These are phyloP conservation scores for Syrphus vitripennis DNA, from an alignment of 2,888 invertebrate genomes.

Conservation along the genomic window DNA sequence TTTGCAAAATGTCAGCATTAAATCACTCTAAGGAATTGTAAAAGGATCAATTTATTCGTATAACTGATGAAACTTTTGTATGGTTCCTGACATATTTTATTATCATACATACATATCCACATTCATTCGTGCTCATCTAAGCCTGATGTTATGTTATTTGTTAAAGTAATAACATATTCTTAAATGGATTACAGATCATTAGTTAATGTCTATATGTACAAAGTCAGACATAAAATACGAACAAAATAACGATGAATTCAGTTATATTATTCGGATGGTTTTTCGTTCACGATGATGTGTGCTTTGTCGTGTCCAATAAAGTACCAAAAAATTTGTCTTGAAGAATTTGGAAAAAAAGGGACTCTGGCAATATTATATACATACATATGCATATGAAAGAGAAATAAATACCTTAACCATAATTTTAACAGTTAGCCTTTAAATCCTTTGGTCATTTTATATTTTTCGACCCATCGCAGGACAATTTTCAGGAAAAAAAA, in stretches of 20 bases:
- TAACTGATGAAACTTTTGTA: not conserved
- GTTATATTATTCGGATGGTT: not conserved
- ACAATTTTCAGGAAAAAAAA: no score
- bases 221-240: not conserved
- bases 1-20: constrained; percentile 37
- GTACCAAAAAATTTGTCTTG: not conserved
- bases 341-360: no score
- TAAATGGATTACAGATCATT: not conserved
- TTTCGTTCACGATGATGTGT: not conserved
- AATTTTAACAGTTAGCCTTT: no score
- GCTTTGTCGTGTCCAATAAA: not conserved
- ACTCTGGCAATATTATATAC: no score
- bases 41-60: constrained; percentile 6
- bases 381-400: no score
- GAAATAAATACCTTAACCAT: no score
- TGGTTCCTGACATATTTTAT: not conserved
- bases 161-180: constrained; percentile 18
- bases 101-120: no score
- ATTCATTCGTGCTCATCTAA: no score
- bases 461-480: no score
- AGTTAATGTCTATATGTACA: not conserved
- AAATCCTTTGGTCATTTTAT: no score
- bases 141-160: constrained; percentile 13
- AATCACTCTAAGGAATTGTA: constrained; percentile 33
- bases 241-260: not conserved